Base-by-base conservation (phyloP, 2,113 vertebrate species). In the Chrysochloris asiatica region DNA sequence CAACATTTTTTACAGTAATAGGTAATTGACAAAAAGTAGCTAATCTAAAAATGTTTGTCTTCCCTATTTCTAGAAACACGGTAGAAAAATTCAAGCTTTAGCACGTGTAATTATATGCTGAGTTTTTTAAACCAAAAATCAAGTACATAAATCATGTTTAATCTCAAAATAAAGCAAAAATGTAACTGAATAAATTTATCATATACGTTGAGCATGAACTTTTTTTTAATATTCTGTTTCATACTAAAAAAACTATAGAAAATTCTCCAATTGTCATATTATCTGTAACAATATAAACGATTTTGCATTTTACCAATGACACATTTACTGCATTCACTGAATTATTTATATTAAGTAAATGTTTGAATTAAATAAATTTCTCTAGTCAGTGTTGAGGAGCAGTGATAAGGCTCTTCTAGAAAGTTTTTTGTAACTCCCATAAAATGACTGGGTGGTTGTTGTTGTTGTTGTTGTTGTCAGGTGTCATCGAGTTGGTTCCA, bases 331-430 rank as follows among this genome's bases (percentile, higher is more conserved):
- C n/a, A n/a, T n/a, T n/a, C n/a, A n/a, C n/a, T n/a, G n/a, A n/a
- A n/a, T n/a, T n/a, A n/a, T n/a, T n/a, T n/a, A n/a, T n/a, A 84
- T 88, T 85, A 83, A 88, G 83, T 59, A 83, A 94, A 76, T 72
- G 61, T 63, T 87, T 91, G 36, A 61, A 84, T 73, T 6, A 86
- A 77, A 81, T 30, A 19, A 22, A 73, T 67, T 72, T 87, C 69
- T 38, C n/a, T n/a, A n/a, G n/a, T n/a, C n/a, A n/a, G n/a, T n/a
- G n/a, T n/a, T n/a, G n/a, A n/a, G n/a, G n/a, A n/a, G n/a, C n/a
- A n/a, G n/a, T n/a, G n/a, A n/a, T n/a, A n/a, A n/a, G n/a, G n/a
- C n/a, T n/a, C n/a, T n/a, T n/a, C n/a, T n/a, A n/a, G n/a, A n/a
- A n/a, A n/a, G n/a, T n/a, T n/a, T n/a, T n/a, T n/a, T n/a, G n/a